Evolutionary conservation across 2,888 invertebrate species (phyloP).

Genomic region (Ophioninae sp.): DNA sequence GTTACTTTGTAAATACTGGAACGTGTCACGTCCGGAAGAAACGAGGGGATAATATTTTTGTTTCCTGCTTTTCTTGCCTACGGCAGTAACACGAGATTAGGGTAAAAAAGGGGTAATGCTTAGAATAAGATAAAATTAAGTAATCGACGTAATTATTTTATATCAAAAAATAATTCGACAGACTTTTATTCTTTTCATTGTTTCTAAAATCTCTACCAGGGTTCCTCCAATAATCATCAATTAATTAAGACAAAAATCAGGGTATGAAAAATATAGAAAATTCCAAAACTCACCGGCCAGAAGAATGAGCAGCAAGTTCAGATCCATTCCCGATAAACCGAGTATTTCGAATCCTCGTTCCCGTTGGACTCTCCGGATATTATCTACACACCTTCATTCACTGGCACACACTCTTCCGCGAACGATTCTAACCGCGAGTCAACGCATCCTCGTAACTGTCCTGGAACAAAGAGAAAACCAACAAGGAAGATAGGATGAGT

Average conservation of each 20-base stretch:
- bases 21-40: no score
- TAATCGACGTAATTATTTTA: no score
- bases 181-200: no score
- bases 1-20: neutral
- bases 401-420: slow-evolving; percentile 41
- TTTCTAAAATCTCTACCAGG: no score
- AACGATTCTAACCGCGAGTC: slow-evolving; percentile 61
- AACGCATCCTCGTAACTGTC: slow-evolving; percentile 77
- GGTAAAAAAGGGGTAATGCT: no score
- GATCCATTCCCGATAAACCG: slow-evolving; percentile 77
- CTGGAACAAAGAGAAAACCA: slow-evolving; percentile 68
- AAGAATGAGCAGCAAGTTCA: slow-evolving; percentile 75
- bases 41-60: no score
- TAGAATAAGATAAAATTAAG: no score
- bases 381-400: slow-evolving; percentile 29
- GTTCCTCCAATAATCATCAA: no score
- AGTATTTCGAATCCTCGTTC: slow-evolving; percentile 61
- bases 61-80: no score
- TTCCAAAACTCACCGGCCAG: slow-evolving; percentile 74
- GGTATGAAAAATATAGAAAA: neutral
- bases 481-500: slow-evolving; percentile 52
- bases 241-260: no score
- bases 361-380: slow-evolving; percentile 38
- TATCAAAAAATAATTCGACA: no score
- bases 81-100: no score